Conservation (phyloP, 2,113 vertebrate genomes). For the Semnornis frantzii region DNA sequence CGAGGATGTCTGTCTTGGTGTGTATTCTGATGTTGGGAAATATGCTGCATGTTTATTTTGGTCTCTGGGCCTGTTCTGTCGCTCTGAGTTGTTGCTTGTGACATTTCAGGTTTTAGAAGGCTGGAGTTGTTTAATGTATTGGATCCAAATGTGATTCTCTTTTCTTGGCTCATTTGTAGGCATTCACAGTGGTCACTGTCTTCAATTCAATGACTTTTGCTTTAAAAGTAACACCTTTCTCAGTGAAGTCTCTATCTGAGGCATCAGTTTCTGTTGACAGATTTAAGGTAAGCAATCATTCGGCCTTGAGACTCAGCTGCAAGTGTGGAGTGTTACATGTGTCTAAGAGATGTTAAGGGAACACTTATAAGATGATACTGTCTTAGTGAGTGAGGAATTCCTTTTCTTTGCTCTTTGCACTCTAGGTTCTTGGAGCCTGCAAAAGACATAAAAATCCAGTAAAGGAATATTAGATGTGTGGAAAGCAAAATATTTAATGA, state of each 20-base stretch:
- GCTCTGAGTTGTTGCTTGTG: not conserved
- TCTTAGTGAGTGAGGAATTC: not conserved
- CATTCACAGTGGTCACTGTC: constrained; percentile 94
- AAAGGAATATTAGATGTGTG: not conserved
- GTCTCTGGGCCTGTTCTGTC: not conserved
- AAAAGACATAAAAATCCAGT: not conserved
- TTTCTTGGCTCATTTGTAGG: constrained; percentile 72
- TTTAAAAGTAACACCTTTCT: constrained; percentile 93
- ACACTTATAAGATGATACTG: not conserved
- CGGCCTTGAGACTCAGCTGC: not conserved
- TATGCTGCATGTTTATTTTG: not conserved
- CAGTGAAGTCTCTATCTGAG: constrained; percentile 92
- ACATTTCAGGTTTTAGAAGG: not conserved
- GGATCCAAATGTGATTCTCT: not conserved
- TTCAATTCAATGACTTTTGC: constrained; percentile 98
- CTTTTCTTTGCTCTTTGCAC: not conserved
- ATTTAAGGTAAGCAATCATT: constrained; percentile 84
- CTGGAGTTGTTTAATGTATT: not conserved
- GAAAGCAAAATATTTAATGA: not conserved
- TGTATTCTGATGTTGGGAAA: not conserved
- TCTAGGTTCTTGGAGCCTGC: not conserved
- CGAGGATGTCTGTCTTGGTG: not conserved
- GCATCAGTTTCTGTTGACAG: constrained; percentile 89
- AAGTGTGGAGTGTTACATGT: not conserved
- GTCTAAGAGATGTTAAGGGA: not conserved